These are phyloP conservation scores for Lymantria dispar DNA, from an alignment of 2,888 invertebrate species.

Conservation along the genomic window DNA sequence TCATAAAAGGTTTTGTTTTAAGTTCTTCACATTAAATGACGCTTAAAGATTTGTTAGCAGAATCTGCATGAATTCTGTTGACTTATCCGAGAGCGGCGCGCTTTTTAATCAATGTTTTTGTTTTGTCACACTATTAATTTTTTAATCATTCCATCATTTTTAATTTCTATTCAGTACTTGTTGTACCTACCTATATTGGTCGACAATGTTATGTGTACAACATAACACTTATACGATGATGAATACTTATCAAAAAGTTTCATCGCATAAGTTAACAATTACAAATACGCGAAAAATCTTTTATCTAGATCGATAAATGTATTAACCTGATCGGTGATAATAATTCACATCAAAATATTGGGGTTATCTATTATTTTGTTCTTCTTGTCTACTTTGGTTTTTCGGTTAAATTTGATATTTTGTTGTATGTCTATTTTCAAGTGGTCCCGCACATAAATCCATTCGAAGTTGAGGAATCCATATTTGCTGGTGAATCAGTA, in stretches of 20 bases:
- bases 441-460: slow-evolving; percentile 85
- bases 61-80: slow-evolving; percentile 68
- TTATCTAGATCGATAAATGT: too few relatives aligned
- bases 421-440: slow-evolving; percentile 49
- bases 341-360: neutral
- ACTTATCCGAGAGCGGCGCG: slow-evolving; percentile 51
- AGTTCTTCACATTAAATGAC: slow-evolving; percentile 43
- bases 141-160: slow-evolving; percentile 23
- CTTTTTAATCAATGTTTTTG: slow-evolving; percentile 31
- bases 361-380: neutral
- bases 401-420: neutral
- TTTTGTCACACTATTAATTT: slow-evolving; percentile 7
- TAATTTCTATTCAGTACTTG: slow-evolving; percentile 2
- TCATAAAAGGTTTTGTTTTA: slow-evolving; percentile 34
- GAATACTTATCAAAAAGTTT: too few relatives aligned
- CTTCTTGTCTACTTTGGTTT: neutral
- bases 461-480: slow-evolving; percentile 85
- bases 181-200: too few relatives aligned
- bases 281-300: too few relatives aligned
- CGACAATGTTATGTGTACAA: too few relatives aligned
- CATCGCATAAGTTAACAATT: too few relatives aligned
- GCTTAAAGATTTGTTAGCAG: slow-evolving; percentile 51
- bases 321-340: too few relatives aligned
- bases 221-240: too few relatives aligned
- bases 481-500: slow-evolving; percentile 86